Percentiles rank a stretch among this genome's conserved stretches.
These are phyloP conservation scores for Temnothorax curvispinosus DNA, from an alignment of 1,140 invertebrate species.

Conservation along the genomic window DNA sequence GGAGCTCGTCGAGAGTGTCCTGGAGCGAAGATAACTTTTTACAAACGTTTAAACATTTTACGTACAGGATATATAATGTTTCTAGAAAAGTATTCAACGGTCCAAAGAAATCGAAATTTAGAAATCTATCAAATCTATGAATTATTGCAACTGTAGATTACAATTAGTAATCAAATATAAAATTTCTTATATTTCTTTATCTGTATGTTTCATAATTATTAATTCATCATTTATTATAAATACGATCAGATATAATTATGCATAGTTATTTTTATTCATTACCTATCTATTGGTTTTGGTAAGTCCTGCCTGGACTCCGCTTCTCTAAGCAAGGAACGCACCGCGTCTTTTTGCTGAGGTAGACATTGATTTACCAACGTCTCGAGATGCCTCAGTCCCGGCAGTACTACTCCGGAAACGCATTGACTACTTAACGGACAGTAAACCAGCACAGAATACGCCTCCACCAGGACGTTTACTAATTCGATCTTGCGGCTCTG, in stretches of 20 bases:
- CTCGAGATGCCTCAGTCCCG: slow-evolving; percentile 86
- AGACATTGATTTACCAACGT: slow-evolving; percentile 84
- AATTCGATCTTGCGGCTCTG: slow-evolving; percentile 87
- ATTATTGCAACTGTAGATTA: neutral
- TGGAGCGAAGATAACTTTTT: slow-evolving; percentile 57
- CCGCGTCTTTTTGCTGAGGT: slow-evolving; percentile 85
- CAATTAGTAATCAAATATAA: neutral
- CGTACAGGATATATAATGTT: neutral
- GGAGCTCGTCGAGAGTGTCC: slow-evolving; percentile 79
- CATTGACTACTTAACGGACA: slow-evolving; percentile 87
- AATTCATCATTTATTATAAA: slow-evolving; percentile 1
- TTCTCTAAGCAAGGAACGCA: slow-evolving; percentile 86
- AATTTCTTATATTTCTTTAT: neutral
- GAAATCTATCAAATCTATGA: neutral
- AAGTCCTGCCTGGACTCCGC: slow-evolving; percentile 84
- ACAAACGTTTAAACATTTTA: neutral
- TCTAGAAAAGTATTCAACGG: neutral
- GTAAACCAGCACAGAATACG: slow-evolving; percentile 89
- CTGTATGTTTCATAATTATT: neutral
- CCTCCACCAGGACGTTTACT: slow-evolving; percentile 88
- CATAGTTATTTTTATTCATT: slow-evolving; percentile 32
- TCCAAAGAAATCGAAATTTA: neutral
- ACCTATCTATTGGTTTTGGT: slow-evolving; percentile 83
- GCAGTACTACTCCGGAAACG: slow-evolving; percentile 83
- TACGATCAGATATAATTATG: neutral